Evolutionary conservation across 64 coral and sea anemone species (phyloP).

Genomic region (Platygyra sinensis): DNA sequence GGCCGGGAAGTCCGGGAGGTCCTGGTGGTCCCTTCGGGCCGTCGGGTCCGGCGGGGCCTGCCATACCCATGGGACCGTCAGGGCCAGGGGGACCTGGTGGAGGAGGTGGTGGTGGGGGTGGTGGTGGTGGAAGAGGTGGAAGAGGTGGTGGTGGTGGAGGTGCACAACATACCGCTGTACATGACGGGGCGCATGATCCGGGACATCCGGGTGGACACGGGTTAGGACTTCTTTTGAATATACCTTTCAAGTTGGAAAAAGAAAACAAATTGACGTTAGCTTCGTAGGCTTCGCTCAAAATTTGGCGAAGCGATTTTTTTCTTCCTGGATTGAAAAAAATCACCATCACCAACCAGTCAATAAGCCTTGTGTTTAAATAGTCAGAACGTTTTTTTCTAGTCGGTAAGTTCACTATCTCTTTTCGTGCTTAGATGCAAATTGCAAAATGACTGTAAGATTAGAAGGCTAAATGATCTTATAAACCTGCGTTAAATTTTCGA

Average conservation of each 20-base stretch:
- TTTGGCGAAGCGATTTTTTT: too few relatives aligned
- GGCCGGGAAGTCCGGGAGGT: conserved; percentile 91
- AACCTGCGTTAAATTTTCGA: too few relatives aligned
- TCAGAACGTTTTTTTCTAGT: too few relatives aligned
- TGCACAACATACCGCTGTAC: conserved; percentile 92
- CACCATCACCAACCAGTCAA: too few relatives aligned
- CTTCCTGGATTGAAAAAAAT: too few relatives aligned
- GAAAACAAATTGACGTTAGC: not conserved
- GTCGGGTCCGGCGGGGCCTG: conserved; percentile 92
- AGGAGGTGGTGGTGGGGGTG: conserved; percentile 92
- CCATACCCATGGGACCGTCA: conserved; percentile 98
- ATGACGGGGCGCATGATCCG: conserved; percentile 77
- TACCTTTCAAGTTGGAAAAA: conserved; percentile 9
- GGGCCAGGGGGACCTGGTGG: conserved; percentile 97
- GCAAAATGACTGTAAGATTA: too few relatives aligned
- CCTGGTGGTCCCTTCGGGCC: conserved; percentile 99
- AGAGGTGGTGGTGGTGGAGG: conserved; percentile 92
- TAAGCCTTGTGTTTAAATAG: too few relatives aligned
- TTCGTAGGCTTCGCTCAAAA: not conserved
- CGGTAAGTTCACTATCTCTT: too few relatives aligned
- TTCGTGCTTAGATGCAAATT: too few relatives aligned
- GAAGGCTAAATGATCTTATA: too few relatives aligned
- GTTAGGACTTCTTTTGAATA: conserved; percentile 88
- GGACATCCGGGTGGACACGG: conserved; percentile 87
- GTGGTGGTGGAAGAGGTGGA: conserved; percentile 87